These are phyloP conservation scores for Pseudomyrmex sp. DNA, from an alignment of 1,140 invertebrate species.

Conservation along the genomic window DNA sequence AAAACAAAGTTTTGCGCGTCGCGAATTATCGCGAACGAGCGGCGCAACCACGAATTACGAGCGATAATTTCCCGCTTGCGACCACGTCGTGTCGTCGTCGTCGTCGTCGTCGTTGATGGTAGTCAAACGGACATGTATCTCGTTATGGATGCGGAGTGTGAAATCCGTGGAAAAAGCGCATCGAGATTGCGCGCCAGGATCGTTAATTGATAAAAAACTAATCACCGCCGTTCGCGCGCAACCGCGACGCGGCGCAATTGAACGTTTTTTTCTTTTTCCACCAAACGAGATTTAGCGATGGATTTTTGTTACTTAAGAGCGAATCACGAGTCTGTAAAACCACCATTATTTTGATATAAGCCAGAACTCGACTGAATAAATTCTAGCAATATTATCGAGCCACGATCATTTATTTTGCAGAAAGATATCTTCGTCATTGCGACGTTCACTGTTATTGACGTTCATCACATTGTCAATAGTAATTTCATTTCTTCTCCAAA, in stretches of 20 bases:
- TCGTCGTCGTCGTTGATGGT: neutral
- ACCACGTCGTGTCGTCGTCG: neutral
- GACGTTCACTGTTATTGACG: constrained; percentile 43
- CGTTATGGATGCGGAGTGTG: constrained; percentile 23
- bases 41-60: constrained; percentile 15
- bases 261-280: neutral
- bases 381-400: constrained; percentile 29
- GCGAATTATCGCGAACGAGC: constrained; percentile 11
- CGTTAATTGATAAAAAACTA: constrained; percentile 53
- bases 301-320: constrained; percentile 22
- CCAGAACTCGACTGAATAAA: constrained; percentile 18
- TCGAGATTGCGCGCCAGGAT: constrained; percentile 28
- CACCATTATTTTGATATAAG: constrained; percentile 15
- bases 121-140: neutral
- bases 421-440: neutral
- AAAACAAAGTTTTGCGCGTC: constrained; percentile 12
- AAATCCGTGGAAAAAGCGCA: constrained; percentile 32
- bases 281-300: neutral
- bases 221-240: constrained; percentile 12
- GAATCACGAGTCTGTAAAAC: constrained; percentile 20
- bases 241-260: neutral
- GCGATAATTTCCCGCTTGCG: constrained; percentile 28
- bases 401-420: constrained; percentile 36
- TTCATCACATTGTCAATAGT: constrained; percentile 8
- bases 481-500: constrained; percentile 19